Evolutionary conservation across 2,888 invertebrate species (phyloP).

Genomic region (Encarsia formosa): DNA sequence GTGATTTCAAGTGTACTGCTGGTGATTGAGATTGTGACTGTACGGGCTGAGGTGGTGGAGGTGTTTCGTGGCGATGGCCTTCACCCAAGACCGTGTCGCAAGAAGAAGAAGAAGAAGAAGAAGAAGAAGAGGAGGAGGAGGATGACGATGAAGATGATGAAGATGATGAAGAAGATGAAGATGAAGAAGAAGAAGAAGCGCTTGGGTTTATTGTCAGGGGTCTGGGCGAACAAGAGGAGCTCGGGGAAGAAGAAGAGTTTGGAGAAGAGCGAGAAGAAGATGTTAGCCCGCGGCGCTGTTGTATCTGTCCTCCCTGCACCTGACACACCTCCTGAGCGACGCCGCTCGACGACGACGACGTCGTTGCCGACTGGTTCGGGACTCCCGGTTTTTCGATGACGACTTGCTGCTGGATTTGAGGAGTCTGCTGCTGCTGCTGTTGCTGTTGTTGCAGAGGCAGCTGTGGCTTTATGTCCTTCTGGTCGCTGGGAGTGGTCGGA

Average conservation of each 20-base stretch:
- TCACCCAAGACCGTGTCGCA: slow-evolving; percentile 39
- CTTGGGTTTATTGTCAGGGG: slow-evolving; percentile 42
- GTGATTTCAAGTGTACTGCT: background rate
- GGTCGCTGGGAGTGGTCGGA: no score
- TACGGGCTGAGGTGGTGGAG: slow-evolving; percentile 5
- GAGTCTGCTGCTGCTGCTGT: background rate
- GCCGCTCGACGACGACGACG: slow-evolving; percentile 45
- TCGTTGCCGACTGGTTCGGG: slow-evolving; percentile 33
- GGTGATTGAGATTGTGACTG: slow-evolving; percentile 5
- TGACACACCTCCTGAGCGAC: slow-evolving; percentile 52
- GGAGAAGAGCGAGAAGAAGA: slow-evolving; percentile 48
- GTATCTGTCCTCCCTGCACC: slow-evolving; percentile 51
- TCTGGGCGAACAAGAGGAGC: slow-evolving; percentile 46
- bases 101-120: slow-evolving; percentile 29
- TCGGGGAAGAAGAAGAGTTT: slow-evolving; percentile 41
- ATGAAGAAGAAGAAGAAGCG: slow-evolving; percentile 29
- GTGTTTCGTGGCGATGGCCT: slow-evolving; percentile 35
- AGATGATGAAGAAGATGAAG: slow-evolving; percentile 8
- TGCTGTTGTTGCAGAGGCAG: slow-evolving; percentile 2
- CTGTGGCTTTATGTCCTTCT: slow-evolving; percentile 16
- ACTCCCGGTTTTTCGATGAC: slow-evolving; percentile 28
- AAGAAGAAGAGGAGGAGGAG: slow-evolving; percentile 11
- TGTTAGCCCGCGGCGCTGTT: slow-evolving; percentile 49
- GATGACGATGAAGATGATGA: slow-evolving; percentile 30
- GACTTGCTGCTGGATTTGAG: slow-evolving; percentile 17